Evolutionary conservation across 2,797 vertebrate species (phyloP), one percentile per base, ranked within the genome.

Genomic region (Coregonus sp.): DNA sequence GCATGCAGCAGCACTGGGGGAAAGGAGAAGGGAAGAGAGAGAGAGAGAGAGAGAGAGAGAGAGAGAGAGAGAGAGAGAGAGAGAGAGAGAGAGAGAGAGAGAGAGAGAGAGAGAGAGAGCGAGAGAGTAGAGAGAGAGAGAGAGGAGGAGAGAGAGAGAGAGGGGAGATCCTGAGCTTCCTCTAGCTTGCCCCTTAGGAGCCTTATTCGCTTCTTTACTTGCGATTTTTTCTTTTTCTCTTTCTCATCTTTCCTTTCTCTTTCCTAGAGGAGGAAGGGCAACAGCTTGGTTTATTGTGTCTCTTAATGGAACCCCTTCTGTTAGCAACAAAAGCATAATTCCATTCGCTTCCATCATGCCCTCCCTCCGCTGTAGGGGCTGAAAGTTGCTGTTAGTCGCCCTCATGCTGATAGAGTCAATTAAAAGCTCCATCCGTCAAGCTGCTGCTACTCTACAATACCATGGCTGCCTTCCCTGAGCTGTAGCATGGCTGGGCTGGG

Each of bases 391-490:
- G 40, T 73, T 70, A 67, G 68, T 80, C 29, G 9, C 79, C 87
- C 88, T 86, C 87, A 84, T 79, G 66, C 75, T 74, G 80, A 80
- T 82, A 79, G 76, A 92, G 87, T 91, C 88, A 90, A 92, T 93
- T 91, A 90, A 92, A 85, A 9, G 85, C 85, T 81, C 86, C 88
- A 89, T 9, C 70, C 91, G 79, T 91, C 90, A 90, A 86, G 81
- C 73, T 72, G 75, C 83, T 79, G 35, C 5, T 56, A 67, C 82
- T 74, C 9, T 63, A 63, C 20, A 63, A 63, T 11, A 63, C 59
- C 59, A 25, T 6, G 4, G 56, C 16, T n/a, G 56, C 6, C 56
- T 61, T 20, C 6, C 56, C 18, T 25, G 56, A 3, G 6, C 56
- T 61, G n/a, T 20, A 61, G 18, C n/a, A 9, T 61, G 16, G n/a